Percentiles rank a stretch among this genome's conserved stretches.
Evolutionary conservation across 2,113 vertebrate species (phyloP).

Genomic region (Lutjanus erythropterus): DNA sequence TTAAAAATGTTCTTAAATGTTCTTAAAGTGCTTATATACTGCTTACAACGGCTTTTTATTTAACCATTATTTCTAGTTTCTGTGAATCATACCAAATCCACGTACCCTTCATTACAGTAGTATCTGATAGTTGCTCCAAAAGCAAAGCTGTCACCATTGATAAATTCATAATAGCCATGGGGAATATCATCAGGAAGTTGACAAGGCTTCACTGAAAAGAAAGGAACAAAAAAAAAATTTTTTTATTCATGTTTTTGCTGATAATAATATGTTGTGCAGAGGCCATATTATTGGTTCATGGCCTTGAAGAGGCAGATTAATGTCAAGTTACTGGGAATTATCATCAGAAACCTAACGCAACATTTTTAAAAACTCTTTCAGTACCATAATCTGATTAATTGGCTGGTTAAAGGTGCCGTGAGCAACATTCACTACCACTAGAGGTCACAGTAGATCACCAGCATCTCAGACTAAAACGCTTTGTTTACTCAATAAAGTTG

Average conservation of each 20-base stretch:
- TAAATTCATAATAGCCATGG: slow-evolving; percentile 55
- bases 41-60: background rate
- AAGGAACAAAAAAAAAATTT: background rate
- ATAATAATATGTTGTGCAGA: background rate
- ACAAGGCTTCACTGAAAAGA: slow-evolving; percentile 67
- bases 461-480: too few relatives aligned
- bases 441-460: too few relatives aligned
- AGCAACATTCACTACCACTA: too few relatives aligned
- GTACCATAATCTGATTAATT: background rate
- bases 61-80: background rate
- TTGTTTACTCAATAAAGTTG: too few relatives aligned
- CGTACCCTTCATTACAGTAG: slow-evolving; percentile 68
- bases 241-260: background rate
- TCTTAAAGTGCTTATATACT: background rate
- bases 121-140: slow-evolving; percentile 67
- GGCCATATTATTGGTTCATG: background rate
- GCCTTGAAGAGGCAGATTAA: background rate
- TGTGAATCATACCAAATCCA: background rate
- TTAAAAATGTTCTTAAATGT: background rate
- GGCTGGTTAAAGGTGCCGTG: too few relatives aligned
- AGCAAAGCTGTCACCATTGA: slow-evolving; percentile 35
- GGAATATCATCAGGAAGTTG: slow-evolving; percentile 45
- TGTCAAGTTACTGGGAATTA: background rate
- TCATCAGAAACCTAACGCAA: background rate
- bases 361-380: background rate